A percentile compares a stretch with the other conserved stretches of the same genome.
These are phyloP conservation scores for Conistra vaccinii DNA, from an alignment of 2,888 invertebrate genomes.

Conservation along the genomic window DNA sequence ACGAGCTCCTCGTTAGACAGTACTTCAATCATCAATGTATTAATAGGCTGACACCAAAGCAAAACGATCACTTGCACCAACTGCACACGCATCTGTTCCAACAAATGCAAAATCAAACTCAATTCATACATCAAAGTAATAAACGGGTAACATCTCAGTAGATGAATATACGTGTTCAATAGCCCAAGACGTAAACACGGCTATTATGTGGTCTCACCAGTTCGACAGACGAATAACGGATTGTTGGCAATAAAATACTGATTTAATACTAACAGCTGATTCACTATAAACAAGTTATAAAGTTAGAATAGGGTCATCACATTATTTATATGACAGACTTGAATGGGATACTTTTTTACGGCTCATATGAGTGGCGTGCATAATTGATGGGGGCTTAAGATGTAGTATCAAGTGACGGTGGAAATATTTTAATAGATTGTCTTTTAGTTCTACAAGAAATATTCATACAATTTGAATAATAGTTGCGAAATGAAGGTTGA, in stretches of 20 bases:
- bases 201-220: slow-evolving; percentile 73
- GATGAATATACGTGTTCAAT: slow-evolving; percentile 46
- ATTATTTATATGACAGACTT: slow-evolving; percentile 61
- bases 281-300: slow-evolving; percentile 68
- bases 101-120: slow-evolving; percentile 40
- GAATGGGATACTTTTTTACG: slow-evolving; percentile 60
- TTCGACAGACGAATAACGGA: slow-evolving; percentile 73
- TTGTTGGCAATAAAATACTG: slow-evolving; percentile 76
- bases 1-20: too few relatives aligned
- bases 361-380: slow-evolving; percentile 47
- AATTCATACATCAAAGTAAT: slow-evolving; percentile 56
- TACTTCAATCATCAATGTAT: slow-evolving; percentile 10
- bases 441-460: slow-evolving; percentile 10
- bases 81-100: slow-evolving; percentile 16
- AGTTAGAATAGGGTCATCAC: slow-evolving; percentile 62
- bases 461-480: neutral
- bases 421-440: slow-evolving; percentile 15
- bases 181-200: slow-evolving; percentile 70
- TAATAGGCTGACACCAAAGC: neutral
- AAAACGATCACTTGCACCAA: slow-evolving; percentile 14
- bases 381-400: slow-evolving; percentile 45
- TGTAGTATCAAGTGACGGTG: slow-evolving; percentile 20
- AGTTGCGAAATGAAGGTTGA: neutral
- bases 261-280: slow-evolving; percentile 80
- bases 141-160: slow-evolving; percentile 50